These are phyloP conservation scores for Tautogolabrus adspersus DNA, from an alignment of 2,113 vertebrate species.

Conservation along the genomic window DNA sequence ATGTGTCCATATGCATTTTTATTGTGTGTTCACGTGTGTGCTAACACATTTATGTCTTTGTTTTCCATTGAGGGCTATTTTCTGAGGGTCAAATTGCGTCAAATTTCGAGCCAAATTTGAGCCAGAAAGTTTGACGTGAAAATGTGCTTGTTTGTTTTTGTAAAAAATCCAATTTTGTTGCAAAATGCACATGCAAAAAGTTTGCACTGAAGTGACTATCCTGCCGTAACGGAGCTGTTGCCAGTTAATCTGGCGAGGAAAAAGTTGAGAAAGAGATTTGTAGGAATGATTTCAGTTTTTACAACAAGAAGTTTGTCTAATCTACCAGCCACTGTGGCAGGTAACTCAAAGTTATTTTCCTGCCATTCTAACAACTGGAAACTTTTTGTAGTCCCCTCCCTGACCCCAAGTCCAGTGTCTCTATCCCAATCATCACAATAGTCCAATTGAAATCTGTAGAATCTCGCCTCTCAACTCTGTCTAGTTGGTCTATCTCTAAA, in stretches of 20 bases:
- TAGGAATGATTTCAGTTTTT: slow-evolving; percentile 48
- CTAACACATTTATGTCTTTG: slow-evolving; percentile 30
- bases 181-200: slow-evolving; percentile 69
- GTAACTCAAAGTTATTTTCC: slow-evolving; percentile 50
- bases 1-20: slow-evolving; percentile 16
- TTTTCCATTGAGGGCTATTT: slow-evolving; percentile 72
- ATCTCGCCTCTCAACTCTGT: slow-evolving; percentile 40
- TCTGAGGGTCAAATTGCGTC: slow-evolving; percentile 59
- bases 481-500: slow-evolving; percentile 47
- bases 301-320: slow-evolving; percentile 41
- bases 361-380: slow-evolving; percentile 58
- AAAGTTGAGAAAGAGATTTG: slow-evolving; percentile 27
- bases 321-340: slow-evolving; percentile 56
- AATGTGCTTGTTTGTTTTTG: slow-evolving; percentile 35
- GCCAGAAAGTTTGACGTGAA: slow-evolving; percentile 45
- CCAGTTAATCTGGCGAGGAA: slow-evolving; percentile 17
- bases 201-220: slow-evolving; percentile 75
- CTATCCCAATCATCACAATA: slow-evolving; percentile 28
- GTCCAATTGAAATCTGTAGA: slow-evolving; percentile 44
- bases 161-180: slow-evolving; percentile 53
- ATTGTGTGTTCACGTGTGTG: slow-evolving; percentile 32
- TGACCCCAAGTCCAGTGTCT: slow-evolving; percentile 16
- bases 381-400: slow-evolving; percentile 51
- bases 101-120: slow-evolving; percentile 48
- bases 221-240: slow-evolving; percentile 42